phyloP scores from a whole-genome alignment of 53 echinoderm and acorn worm genomes.

The Patiria pectinifera region DNA sequence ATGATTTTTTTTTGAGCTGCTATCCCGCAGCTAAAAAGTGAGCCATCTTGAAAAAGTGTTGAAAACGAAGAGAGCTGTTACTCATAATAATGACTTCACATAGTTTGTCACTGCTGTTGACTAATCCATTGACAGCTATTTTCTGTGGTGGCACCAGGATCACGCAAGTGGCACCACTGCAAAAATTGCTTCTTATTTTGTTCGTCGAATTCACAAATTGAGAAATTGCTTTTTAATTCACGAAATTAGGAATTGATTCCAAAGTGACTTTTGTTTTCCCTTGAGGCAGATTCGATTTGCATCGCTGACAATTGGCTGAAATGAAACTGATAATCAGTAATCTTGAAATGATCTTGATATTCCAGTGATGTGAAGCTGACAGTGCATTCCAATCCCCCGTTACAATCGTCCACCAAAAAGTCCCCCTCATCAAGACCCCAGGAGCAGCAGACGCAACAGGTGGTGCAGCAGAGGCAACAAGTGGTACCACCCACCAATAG shows the following conservation, averaged over 20 bases:
- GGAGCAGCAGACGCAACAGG: neutral
- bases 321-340: neutral
- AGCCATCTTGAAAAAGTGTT: too few relatives aligned
- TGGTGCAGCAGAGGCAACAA: neutral
- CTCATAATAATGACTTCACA: too few relatives aligned
- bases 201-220: neutral
- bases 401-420: neutral
- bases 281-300: neutral
- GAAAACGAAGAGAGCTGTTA: too few relatives aligned
- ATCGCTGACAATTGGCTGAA: neutral
- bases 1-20: too few relatives aligned
- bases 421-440: neutral
- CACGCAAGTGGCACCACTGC: too few relatives aligned
- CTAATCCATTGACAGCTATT: too few relatives aligned
- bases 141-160: too few relatives aligned
- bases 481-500: neutral
- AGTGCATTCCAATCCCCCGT: constrained; percentile 3
- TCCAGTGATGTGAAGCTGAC: constrained; percentile 40
- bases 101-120: too few relatives aligned
- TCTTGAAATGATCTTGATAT: neutral
- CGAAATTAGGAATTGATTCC: too few relatives aligned
- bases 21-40: too few relatives aligned
- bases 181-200: too few relatives aligned
- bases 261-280: neutral
- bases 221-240: neutral